Conservation (phyloP, 2,797 vertebrate genomes). For the Schizopygopsis malacanthus region DNA sequence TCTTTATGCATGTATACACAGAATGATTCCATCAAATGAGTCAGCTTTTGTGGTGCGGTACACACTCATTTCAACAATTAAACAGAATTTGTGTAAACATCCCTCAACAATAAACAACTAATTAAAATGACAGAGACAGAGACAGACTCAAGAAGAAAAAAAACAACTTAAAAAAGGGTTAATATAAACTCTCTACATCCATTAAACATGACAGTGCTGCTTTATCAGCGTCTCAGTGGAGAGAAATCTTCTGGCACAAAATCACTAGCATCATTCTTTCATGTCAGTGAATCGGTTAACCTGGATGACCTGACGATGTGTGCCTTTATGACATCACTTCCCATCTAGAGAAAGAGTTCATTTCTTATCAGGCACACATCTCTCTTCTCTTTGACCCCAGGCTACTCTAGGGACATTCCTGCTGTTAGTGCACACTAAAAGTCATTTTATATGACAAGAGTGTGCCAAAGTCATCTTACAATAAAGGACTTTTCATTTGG, state of each 20-base stretch:
- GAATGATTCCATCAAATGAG: conserved; percentile 11
- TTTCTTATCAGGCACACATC: conserved; percentile 18
- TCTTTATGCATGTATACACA: conserved; percentile 9
- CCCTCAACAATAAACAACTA: conserved; percentile 12
- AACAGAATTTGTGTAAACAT: conserved; percentile 30
- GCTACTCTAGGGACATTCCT: conserved; percentile 9
- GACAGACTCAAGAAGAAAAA: neutral
- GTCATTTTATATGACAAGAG: conserved; percentile 17
- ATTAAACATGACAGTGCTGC: neutral
- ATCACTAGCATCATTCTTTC: conserved; percentile 7
- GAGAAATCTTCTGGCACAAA: conserved; percentile 26
- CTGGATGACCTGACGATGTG: conserved; percentile 12
- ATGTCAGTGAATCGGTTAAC: conserved; percentile 35
- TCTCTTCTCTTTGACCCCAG: conserved; percentile 10
- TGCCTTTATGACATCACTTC: conserved; percentile 37
- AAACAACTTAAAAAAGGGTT: neutral
- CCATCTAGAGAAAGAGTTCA: conserved; percentile 17
- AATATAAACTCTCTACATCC: neutral
- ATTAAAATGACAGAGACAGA: conserved; percentile 2
- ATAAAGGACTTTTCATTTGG: conserved; percentile 8
- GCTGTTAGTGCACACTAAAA: conserved; percentile 29
- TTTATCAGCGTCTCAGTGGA: neutral
- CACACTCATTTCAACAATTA: conserved; percentile 23
- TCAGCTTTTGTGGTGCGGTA: neutral
- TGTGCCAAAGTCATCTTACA: conserved; percentile 13